Evolutionary conservation across 2,113 vertebrate species (phyloP).

Genomic region (Smithornis capensis): DNA sequence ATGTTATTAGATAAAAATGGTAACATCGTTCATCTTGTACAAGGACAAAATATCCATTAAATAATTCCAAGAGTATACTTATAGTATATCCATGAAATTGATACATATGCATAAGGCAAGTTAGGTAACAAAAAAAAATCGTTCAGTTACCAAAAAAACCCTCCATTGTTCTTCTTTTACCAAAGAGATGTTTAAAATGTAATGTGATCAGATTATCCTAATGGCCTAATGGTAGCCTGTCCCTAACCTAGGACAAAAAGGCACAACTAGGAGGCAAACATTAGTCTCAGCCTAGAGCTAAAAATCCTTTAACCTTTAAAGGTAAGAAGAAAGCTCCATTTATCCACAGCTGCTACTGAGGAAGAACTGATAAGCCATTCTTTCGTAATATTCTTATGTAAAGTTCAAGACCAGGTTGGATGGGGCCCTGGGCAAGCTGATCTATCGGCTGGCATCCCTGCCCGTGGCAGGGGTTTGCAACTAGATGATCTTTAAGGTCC

Average conservation of each 20-base stretch:
- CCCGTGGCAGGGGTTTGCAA: background rate
- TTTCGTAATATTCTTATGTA: background rate
- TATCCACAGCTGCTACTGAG: background rate
- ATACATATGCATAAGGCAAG: background rate
- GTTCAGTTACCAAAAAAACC: background rate
- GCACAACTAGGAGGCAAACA: background rate
- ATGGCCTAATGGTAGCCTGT: background rate
- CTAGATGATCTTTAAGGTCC: background rate
- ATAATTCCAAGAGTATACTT: background rate
- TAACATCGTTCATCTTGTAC: background rate
- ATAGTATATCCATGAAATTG: background rate
- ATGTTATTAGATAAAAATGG: background rate
- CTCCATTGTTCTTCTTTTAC: background rate
- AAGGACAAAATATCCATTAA: background rate
- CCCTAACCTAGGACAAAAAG: background rate
- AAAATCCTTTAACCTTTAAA: background rate
- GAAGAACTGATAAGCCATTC: background rate
- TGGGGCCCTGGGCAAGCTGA: background rate
- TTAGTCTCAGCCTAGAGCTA: background rate
- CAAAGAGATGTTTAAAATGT: background rate
- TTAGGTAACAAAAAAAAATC: background rate
- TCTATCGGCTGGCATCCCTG: background rate
- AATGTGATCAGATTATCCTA: background rate
- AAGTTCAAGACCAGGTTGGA: background rate
- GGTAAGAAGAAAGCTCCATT: background rate